Percentiles rank a stretch among this genome's conserved stretches.
Evolutionary conservation across 2,888 invertebrate genomes (phyloP).

Genomic region (Ichneumoninae sp.): DNA sequence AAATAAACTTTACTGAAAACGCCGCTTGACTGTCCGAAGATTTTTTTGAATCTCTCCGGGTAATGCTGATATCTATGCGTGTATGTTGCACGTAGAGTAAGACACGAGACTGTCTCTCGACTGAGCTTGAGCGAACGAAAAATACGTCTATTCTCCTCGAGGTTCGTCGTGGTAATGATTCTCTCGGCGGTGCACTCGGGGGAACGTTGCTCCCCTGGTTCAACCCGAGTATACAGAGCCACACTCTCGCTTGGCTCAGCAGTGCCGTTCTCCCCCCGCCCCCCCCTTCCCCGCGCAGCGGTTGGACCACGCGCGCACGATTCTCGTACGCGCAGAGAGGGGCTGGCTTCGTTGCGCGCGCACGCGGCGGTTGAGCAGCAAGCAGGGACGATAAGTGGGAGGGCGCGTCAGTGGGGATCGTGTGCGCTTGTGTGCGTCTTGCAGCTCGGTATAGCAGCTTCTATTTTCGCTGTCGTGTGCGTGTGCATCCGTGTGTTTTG

Average conservation of each 20-base stretch:
- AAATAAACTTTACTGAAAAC: conserved; percentile 1
- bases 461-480: background rate
- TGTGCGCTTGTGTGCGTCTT: conserved; percentile 9
- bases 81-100: conserved; percentile 6
- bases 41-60: background rate
- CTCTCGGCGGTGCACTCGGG: conserved; percentile 75
- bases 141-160: conserved; percentile 83
- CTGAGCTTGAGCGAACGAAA: conserved; percentile 80
- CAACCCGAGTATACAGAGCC: conserved; percentile 62
- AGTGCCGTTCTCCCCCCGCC: conserved; percentile 9
- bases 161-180: conserved; percentile 83
- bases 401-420: conserved; percentile 36
- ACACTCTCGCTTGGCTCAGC: conserved; percentile 38
- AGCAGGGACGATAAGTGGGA: conserved; percentile 21
- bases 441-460: conserved; percentile 1
- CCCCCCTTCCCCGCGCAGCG: conserved; percentile 45
- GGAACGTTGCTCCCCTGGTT: conserved; percentile 77
- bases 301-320: conserved; percentile 63
- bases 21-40: background rate
- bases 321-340: conserved; percentile 36
- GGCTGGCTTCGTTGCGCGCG: conserved; percentile 65
- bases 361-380: conserved; percentile 51
- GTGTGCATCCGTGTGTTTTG: conserved; percentile 5
- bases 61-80: background rate
- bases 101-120: conserved; percentile 76